Evolutionary conservation across 2,113 vertebrate species (phyloP).

Genomic region (Platichthys stellatus): DNA sequence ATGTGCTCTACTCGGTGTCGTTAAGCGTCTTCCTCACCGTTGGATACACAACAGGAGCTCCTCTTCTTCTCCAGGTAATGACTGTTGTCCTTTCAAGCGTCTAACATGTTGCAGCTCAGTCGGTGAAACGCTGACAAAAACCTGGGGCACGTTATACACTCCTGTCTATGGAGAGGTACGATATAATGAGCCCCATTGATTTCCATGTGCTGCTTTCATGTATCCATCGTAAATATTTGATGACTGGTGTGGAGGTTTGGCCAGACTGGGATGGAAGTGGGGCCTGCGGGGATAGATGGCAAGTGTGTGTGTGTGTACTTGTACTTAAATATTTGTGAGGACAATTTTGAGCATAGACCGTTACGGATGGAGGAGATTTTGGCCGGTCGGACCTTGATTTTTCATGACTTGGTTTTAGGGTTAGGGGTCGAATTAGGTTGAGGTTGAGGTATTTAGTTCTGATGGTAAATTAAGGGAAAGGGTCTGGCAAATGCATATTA

Average conservation of each 20-base stretch:
- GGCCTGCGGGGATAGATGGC: slow-evolving; percentile 48
- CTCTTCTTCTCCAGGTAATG: background rate
- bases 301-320: slow-evolving; percentile 13
- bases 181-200: slow-evolving; percentile 78
- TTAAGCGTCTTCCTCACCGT: background rate
- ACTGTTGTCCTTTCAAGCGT: background rate
- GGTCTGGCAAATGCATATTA: too few species aligned
- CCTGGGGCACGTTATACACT: slow-evolving; percentile 22
- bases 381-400: too few species aligned
- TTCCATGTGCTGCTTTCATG: slow-evolving; percentile 76
- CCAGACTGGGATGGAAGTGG: slow-evolving; percentile 49
- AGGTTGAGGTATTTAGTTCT: too few species aligned
- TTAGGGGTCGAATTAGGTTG: too few species aligned
- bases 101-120: slow-evolving; percentile 2
- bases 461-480: too few species aligned
- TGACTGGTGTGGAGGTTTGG: slow-evolving; percentile 59
- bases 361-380: too few species aligned
- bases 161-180: slow-evolving; percentile 24
- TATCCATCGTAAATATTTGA: slow-evolving; percentile 81
- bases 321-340: background rate
- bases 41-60: background rate
- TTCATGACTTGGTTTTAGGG: too few species aligned
- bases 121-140: slow-evolving; percentile 14
- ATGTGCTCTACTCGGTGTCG: background rate
- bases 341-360: too few species aligned